A percentile compares a stretch with the other conserved stretches of the same genome.
phyloP scores from a whole-genome alignment of 1,140 invertebrate genomes.

The Sesamia nonagrioides region DNA sequence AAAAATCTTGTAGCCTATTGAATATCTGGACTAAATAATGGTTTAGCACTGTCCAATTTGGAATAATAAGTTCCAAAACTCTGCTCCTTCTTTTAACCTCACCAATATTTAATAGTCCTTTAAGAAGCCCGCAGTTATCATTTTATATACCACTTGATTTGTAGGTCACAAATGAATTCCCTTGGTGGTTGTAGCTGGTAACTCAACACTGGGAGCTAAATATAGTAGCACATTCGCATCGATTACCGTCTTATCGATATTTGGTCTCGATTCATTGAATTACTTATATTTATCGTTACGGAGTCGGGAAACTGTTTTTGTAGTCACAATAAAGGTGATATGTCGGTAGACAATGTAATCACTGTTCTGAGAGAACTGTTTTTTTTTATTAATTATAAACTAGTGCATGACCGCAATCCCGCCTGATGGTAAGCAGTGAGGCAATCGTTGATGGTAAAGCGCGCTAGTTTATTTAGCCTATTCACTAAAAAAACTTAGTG shows the following conservation, averaged over 20 bases:
- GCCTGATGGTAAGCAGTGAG: too few species aligned
- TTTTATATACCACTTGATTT: slow-evolving; percentile 44
- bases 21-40: too few species aligned
- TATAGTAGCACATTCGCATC: slow-evolving; percentile 45
- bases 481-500: too few species aligned
- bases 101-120: neutral
- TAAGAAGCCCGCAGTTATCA: slow-evolving; percentile 36
- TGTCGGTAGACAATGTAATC: too few species aligned
- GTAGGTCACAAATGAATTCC: slow-evolving; percentile 49
- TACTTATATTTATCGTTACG: neutral
- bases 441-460: too few species aligned
- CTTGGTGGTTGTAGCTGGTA: slow-evolving; percentile 39
- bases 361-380: too few species aligned
- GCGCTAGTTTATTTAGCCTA: too few species aligned
- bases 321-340: too few species aligned
- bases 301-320: neutral
- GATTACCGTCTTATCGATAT: slow-evolving; percentile 40
- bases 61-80: neutral
- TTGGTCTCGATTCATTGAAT: slow-evolving; percentile 26
- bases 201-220: slow-evolving; percentile 28
- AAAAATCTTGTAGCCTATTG: too few species aligned
- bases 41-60: neutral
- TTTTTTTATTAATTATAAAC: too few species aligned
- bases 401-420: too few species aligned
- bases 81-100: neutral